These are phyloP conservation scores for Anhinga anhinga DNA, from an alignment of 2,113 vertebrate species.

Conservation along the genomic window DNA sequence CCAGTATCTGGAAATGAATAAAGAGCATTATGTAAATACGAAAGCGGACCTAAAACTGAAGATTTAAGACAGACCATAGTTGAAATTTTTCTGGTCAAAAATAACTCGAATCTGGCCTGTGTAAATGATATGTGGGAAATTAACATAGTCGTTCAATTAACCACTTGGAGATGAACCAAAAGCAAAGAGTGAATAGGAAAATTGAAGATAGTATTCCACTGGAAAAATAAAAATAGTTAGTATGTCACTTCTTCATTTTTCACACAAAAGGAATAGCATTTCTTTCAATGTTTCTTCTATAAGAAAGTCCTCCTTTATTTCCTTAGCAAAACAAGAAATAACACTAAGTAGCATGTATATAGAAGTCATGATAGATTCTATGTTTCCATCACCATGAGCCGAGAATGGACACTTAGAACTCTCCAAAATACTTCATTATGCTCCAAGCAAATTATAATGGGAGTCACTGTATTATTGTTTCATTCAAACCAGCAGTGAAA, in stretches of 20 bases:
- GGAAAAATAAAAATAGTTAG: background rate
- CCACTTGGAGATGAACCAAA: background rate
- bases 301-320: background rate
- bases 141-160: background rate
- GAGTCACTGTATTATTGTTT: background rate
- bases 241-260: background rate
- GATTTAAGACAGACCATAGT: background rate
- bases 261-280: background rate
- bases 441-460: background rate
- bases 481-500: background rate
- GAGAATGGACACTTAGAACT: background rate
- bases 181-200: background rate
- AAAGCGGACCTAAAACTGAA: background rate
- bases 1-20: background rate
- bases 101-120: background rate
- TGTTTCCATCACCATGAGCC: background rate
- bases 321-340: background rate
- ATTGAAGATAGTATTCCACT: background rate
- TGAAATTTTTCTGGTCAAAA: background rate
- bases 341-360: background rate
- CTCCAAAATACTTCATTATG: background rate
- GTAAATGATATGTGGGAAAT: background rate
- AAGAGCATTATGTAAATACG: background rate
- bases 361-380: background rate
- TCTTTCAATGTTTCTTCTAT: background rate